Evolutionary conservation across 2,113 vertebrate species (phyloP).

Genomic region (Leuciscus idus): DNA sequence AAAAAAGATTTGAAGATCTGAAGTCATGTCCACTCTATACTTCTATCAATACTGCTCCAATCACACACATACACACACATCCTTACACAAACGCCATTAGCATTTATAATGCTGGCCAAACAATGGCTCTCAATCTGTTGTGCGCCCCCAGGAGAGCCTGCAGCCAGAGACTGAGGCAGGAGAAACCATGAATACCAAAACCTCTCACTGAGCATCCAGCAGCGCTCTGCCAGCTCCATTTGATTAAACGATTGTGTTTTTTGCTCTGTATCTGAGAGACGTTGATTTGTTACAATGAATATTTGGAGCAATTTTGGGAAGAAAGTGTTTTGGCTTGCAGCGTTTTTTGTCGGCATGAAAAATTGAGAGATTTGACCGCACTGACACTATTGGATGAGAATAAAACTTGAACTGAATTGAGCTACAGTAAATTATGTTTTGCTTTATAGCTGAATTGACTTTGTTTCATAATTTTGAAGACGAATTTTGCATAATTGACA

Average conservation of each 20-base stretch:
- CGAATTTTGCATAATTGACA: too few relatives aligned
- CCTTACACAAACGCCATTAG: slow-evolving; percentile 40
- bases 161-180: slow-evolving; percentile 5
- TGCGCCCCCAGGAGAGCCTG: slow-evolving; percentile 34
- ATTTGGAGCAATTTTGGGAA: slow-evolving; percentile 10
- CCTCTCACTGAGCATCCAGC: slow-evolving; percentile 1
- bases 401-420: too few relatives aligned
- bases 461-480: too few relatives aligned
- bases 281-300: not conserved
- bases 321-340: slow-evolving; percentile 4
- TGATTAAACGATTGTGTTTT: not conserved
- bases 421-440: too few relatives aligned
- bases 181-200: slow-evolving; percentile 47
- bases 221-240: slow-evolving; percentile 14
- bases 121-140: slow-evolving; percentile 40
- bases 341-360: not conserved
- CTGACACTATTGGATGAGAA: too few relatives aligned
- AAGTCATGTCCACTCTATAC: not conserved
- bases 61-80: slow-evolving; percentile 12
- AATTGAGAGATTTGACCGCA: not conserved
- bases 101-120: slow-evolving; percentile 49
- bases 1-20: not conserved
- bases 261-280: not conserved
- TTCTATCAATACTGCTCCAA: slow-evolving; percentile 6
- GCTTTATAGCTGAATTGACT: too few relatives aligned